phyloP scores from a whole-genome alignment of 2,888 invertebrate species.

The Drosophila merina region DNA sequence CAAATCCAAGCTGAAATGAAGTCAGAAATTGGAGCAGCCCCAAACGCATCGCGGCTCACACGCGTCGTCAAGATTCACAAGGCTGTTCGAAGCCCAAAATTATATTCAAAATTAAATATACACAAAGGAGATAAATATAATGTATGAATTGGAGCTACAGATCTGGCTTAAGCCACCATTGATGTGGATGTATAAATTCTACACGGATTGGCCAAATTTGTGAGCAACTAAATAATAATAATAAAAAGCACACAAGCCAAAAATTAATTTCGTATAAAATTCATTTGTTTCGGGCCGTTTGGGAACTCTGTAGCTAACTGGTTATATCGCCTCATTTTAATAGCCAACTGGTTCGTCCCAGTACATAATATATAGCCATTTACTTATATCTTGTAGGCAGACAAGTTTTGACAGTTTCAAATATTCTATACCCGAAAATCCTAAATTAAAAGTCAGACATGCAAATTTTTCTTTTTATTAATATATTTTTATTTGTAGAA shows the following conservation, averaged over 20 bases:
- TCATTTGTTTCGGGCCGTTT: conserved; percentile 31
- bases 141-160: conserved; percentile 45
- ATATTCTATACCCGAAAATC: conserved; percentile 52
- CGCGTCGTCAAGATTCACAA: conserved; percentile 62
- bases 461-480: conserved; percentile 61
- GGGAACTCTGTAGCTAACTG: conserved; percentile 47
- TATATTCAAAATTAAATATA: conserved; percentile 53
- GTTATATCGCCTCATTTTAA: conserved; percentile 65
- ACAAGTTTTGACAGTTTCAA: conserved; percentile 40
- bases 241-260: conserved; percentile 41
- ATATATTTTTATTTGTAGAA: neutral
- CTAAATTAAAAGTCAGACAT: conserved; percentile 56
- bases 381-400: conserved; percentile 44
- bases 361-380: conserved; percentile 36
- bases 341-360: conserved; percentile 61
- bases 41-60: conserved; percentile 50
- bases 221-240: conserved; percentile 39
- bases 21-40: conserved; percentile 65
- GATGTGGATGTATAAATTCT: conserved; percentile 59
- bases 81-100: conserved; percentile 53
- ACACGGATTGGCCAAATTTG: conserved; percentile 57
- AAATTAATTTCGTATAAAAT: conserved; percentile 67
- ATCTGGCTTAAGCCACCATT: conserved; percentile 24
- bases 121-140: conserved; percentile 62
- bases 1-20: conserved; percentile 48